A percentile compares a stretch with the other conserved stretches of the same genome.
These are phyloP conservation scores for Fringilla coelebs DNA, from an alignment of 2,797 vertebrate species.

Conservation along the genomic window DNA sequence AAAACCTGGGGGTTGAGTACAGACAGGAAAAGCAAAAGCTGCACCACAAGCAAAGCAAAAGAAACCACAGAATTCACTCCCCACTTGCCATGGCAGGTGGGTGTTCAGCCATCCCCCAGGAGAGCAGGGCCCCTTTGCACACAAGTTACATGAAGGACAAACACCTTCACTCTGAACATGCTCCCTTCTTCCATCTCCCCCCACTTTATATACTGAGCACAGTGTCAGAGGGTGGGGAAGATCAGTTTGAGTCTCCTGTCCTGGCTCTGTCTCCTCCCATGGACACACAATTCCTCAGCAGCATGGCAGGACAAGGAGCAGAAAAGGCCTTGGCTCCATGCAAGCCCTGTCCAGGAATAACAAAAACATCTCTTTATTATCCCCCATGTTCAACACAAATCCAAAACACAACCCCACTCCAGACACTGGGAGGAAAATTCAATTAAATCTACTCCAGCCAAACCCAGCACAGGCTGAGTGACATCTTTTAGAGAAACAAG, in stretches of 20 bases:
- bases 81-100: not conserved
- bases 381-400: not conserved
- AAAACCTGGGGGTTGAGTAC: not conserved
- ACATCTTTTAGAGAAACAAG: not conserved
- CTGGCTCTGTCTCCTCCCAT: not conserved
- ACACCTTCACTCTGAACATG: not conserved
- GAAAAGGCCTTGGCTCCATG: not conserved
- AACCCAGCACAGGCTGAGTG: not conserved
- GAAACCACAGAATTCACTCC: not conserved
- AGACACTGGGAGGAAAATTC: not conserved
- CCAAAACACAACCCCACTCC: not conserved
- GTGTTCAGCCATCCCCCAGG: not conserved
- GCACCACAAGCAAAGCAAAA: not conserved
- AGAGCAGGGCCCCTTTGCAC: not conserved
- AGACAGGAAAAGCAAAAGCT: not conserved
- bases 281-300: not conserved
- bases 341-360: not conserved
- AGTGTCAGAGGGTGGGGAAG: not conserved
- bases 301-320: not conserved
- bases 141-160: not conserved
- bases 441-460: not conserved
- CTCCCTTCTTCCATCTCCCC: not conserved
- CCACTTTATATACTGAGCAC: not conserved
- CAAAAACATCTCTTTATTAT: not conserved
- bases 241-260: not conserved